Evolutionary conservation across 1,140 invertebrate species (phyloP).

Genomic region (Centruroides vittatus): DNA sequence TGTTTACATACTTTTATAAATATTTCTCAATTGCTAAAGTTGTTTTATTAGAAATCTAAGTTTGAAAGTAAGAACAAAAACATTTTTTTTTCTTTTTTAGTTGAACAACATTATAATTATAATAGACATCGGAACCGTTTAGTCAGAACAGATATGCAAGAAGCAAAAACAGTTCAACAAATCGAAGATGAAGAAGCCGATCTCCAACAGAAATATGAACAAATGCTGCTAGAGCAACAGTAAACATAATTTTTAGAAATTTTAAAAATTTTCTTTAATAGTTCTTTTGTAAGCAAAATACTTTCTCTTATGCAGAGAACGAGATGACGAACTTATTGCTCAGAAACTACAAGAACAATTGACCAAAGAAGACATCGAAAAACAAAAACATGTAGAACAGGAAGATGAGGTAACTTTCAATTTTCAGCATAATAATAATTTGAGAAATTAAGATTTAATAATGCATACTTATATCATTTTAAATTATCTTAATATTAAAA

Average conservation of each 20-base stretch:
- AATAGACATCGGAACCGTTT: constrained; percentile 75
- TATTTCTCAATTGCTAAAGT: no score
- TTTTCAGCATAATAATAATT: neutral
- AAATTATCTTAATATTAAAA: no score
- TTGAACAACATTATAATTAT: constrained; percentile 62
- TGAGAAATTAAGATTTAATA: no score
- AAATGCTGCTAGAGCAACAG: constrained; percentile 42
- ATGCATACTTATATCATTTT: no score
- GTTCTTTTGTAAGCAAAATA: no score
- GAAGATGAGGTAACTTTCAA: constrained; percentile 25
- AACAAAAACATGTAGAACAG: constrained; percentile 17
- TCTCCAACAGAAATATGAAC: constrained; percentile 42
- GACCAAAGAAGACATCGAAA: constrained; percentile 17
- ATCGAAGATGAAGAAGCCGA: constrained; percentile 51
- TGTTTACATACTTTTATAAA: no score
- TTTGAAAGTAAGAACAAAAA: neutral
- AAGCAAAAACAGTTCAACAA: constrained; percentile 64
- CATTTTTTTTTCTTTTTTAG: constrained; percentile 30
- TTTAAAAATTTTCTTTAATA: neutral
- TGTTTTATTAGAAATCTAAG: neutral
- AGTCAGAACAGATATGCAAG: constrained; percentile 73
- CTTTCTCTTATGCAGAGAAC: constrained; percentile 37
- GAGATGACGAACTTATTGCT: constrained; percentile 43
- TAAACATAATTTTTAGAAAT: constrained; percentile 27
- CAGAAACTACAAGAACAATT: constrained; percentile 25